These are phyloP conservation scores for Poecilia wingei DNA, from an alignment of 2,797 vertebrate species.

Conservation along the genomic window DNA sequence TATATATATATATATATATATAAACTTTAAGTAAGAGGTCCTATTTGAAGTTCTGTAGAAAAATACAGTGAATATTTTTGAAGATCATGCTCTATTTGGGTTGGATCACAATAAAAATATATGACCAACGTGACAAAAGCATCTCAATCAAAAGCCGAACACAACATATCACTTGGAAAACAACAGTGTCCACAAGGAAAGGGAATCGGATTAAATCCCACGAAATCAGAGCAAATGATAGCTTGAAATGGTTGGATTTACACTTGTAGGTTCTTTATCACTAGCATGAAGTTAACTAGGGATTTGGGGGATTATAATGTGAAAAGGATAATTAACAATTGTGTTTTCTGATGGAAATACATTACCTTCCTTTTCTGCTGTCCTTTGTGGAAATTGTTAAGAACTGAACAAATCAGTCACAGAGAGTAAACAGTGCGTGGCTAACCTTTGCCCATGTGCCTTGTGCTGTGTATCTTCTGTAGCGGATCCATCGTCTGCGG, in stretches of 20 bases:
- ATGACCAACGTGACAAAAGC: too few species aligned
- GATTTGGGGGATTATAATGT: background rate
- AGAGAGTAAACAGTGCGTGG: background rate
- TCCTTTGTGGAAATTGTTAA: background rate
- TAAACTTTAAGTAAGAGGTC: background rate
- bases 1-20: too few species aligned
- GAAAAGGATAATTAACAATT: background rate
- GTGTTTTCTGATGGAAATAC: background rate
- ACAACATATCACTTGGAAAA: background rate
- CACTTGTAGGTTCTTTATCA: background rate
- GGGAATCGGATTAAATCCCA: background rate
- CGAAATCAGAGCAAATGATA: background rate
- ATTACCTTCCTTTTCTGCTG: background rate
- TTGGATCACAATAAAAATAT: too few species aligned
- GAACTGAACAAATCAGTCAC: background rate
- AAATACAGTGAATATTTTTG: background rate
- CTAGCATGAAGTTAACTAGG: background rate
- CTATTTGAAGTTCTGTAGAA: background rate
- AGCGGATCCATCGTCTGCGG: conserved; percentile 95
- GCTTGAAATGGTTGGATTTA: background rate
- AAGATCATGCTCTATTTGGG: background rate
- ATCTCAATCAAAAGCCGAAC: background rate
- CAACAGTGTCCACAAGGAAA: background rate
- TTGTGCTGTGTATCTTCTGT: conserved; percentile 91
- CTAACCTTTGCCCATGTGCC: conserved; percentile 91